Percentiles rank a stretch among this genome's conserved stretches.
Conservation (phyloP, 2,113 vertebrate genomes). For the Dinomys branickii region DNA sequence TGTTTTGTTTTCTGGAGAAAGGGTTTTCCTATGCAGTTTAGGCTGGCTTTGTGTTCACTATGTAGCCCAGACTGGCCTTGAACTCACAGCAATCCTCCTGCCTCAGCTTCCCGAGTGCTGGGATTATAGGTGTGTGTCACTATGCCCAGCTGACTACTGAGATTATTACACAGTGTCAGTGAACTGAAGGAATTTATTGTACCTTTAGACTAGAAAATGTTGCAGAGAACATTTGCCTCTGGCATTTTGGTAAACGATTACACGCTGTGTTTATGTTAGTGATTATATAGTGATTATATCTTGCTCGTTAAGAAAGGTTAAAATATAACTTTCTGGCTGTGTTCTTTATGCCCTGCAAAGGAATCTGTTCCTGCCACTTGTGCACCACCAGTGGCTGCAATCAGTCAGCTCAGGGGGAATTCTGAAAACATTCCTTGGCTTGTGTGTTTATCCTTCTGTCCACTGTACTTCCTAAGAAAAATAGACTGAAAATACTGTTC, state of each 20-base stretch:
- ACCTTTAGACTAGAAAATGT: background rate
- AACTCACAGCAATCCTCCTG: background rate
- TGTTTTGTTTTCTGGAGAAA: background rate
- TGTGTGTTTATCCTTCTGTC: conserved; percentile 22
- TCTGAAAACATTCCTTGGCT: conserved; percentile 4
- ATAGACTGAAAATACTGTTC: background rate
- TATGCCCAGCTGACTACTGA: background rate
- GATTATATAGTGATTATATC: background rate
- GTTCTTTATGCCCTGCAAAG: background rate
- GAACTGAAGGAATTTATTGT: background rate
- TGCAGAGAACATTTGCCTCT: background rate
- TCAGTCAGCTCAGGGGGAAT: background rate
- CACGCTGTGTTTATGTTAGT: background rate
- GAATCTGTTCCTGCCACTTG: background rate
- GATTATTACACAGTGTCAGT: background rate
- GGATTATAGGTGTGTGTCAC: background rate
- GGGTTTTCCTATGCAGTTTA: background rate
- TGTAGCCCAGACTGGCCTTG: background rate
- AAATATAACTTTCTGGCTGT: conserved; percentile 2
- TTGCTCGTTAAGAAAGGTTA: background rate
- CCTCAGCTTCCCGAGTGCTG: background rate
- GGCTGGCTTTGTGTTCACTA: background rate
- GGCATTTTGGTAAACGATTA: background rate
- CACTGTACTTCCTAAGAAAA: background rate
- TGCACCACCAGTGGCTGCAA: background rate